phyloP scores from a whole-genome alignment of 2,797 vertebrate species.

The Serranus cabrilla region DNA sequence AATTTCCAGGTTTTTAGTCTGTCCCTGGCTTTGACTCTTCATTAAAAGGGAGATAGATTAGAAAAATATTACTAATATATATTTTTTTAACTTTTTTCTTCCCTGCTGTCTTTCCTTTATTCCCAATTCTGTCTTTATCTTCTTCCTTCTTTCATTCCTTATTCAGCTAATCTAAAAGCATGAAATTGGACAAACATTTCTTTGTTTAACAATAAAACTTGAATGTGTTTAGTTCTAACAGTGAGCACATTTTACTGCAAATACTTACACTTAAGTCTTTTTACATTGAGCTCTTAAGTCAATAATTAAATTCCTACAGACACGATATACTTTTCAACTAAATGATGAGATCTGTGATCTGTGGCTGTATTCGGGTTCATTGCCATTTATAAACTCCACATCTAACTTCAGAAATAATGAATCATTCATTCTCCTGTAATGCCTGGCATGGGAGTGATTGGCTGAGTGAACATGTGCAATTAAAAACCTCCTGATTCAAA shows the following conservation, averaged over 20 bases:
- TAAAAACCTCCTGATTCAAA: slow-evolving; percentile 30
- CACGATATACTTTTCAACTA: background rate
- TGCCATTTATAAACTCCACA: background rate
- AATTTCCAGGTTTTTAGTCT: too few species aligned
- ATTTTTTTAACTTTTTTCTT: background rate
- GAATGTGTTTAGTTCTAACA: too few species aligned
- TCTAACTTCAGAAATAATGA: background rate
- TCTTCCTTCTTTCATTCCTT: background rate
- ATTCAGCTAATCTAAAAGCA: too few species aligned
- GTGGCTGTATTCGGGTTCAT: background rate
- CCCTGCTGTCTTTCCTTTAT: background rate
- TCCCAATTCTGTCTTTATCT: background rate
- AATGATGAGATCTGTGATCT: background rate
- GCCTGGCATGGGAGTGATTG: background rate
- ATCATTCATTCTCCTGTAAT: background rate
- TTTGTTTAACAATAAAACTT: too few species aligned
- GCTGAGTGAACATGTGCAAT: slow-evolving; percentile 17
- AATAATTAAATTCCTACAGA: background rate
- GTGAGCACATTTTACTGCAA: too few species aligned
- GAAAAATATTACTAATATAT: too few species aligned
- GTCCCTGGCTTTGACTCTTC: background rate
- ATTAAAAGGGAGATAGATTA: background rate
- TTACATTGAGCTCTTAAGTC: background rate
- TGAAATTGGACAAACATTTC: too few species aligned
- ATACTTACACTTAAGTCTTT: too few species aligned